These are phyloP conservation scores for Leptocoma aspasia DNA, from an alignment of 2,113 vertebrate species.

Conservation along the genomic window DNA sequence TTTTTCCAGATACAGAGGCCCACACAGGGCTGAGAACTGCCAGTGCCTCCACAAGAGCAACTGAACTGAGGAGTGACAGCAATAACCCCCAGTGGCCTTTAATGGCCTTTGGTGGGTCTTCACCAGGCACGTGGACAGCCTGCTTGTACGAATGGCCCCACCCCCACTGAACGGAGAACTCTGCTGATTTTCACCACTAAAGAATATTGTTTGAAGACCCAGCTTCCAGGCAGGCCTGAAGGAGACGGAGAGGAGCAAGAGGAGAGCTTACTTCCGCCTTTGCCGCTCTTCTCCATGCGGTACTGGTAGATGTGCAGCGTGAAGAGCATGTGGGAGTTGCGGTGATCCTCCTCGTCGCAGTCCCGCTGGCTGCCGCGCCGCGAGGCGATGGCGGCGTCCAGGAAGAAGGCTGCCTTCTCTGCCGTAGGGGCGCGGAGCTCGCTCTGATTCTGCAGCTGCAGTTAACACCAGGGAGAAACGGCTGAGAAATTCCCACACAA, in stretches of 20 bases:
- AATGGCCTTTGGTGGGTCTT: not conserved
- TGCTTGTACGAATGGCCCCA: not conserved
- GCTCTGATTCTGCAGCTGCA: slow-evolving; percentile 95
- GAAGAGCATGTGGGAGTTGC: slow-evolving; percentile 98
- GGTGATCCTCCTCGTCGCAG: slow-evolving; percentile 87
- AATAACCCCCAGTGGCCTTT: not conserved
- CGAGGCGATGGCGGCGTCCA: slow-evolving; percentile 91
- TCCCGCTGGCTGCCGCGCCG: slow-evolving; percentile 84
- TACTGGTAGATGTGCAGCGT: slow-evolving; percentile 98
- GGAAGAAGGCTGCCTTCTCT: slow-evolving; percentile 94
- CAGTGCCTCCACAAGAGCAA: not conserved
- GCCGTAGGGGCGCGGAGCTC: slow-evolving; percentile 92
- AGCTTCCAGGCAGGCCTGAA: not conserved
- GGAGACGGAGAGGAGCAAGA: not conserved
- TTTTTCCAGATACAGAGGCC: not conserved
- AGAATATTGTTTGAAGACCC: not conserved
- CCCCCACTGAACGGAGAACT: not conserved
- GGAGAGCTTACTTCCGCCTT: slow-evolving; percentile 89
- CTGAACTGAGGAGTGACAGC: not conserved
- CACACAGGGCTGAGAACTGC: not conserved
- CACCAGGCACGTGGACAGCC: not conserved
- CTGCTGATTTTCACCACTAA: not conserved
- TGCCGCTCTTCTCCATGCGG: slow-evolving; percentile 95
- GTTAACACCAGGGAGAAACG: not conserved
- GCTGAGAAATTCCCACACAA: not conserved